These are phyloP conservation scores for Antennarius striatus DNA, from an alignment of 2,113 vertebrate genomes.

Conservation along the genomic window DNA sequence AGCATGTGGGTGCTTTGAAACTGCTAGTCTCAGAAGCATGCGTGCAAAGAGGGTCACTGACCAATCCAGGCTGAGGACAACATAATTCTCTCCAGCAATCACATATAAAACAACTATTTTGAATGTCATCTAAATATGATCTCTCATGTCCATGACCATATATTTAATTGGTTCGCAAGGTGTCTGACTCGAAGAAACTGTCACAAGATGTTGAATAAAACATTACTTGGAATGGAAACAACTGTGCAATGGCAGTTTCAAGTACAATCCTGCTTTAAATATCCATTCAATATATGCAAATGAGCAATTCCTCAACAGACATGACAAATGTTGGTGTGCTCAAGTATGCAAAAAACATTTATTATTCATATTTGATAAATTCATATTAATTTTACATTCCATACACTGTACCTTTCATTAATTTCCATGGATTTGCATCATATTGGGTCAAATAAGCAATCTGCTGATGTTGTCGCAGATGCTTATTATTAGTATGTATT, in stretches of 20 bases:
- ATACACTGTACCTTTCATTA: too few species aligned
- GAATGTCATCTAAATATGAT: conserved; percentile 57
- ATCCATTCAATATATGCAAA: conserved; percentile 64
- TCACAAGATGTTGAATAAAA: conserved; percentile 75
- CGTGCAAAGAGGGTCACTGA: conserved; percentile 60
- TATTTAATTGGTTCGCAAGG: conserved; percentile 71
- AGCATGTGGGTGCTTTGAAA: conserved; percentile 65
- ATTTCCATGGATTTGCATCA: too few species aligned
- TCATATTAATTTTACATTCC: background rate
- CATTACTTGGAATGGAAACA: conserved; percentile 62
- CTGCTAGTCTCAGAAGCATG: conserved; percentile 51
- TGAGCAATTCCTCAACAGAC: conserved; percentile 55
- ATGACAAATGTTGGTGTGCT: conserved; percentile 31
- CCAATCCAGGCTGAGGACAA: conserved; percentile 32
- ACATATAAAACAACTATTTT: conserved; percentile 31
- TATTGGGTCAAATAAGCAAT: too few species aligned
- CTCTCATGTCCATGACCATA: conserved; percentile 62
- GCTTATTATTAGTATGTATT: too few species aligned
- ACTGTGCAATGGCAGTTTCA: conserved; percentile 45
- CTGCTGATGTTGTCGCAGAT: too few species aligned
- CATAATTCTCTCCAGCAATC: conserved; percentile 28
- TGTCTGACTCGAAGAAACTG: conserved; percentile 59
- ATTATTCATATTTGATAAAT: too few species aligned
- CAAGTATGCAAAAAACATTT: too few species aligned
- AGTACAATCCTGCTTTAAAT: conserved; percentile 57